A percentile compares a stretch with the other conserved stretches of the same genome.
These are phyloP conservation scores for Octopus sinensis DNA, from an alignment of 1,140 invertebrate species.

Conservation along the genomic window DNA sequence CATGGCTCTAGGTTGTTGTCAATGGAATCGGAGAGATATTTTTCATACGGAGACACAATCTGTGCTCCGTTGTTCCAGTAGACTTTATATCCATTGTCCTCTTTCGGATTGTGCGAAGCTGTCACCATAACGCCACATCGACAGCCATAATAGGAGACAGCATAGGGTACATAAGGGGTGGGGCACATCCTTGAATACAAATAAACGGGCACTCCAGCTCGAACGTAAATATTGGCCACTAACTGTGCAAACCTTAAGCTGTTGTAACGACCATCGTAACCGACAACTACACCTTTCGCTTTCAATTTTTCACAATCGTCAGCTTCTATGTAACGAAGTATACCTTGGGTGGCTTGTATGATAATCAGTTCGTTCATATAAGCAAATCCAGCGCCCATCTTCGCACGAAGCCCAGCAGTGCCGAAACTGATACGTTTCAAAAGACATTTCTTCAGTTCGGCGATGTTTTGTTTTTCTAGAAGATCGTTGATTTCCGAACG, in stretches of 20 bases:
- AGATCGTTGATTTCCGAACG: conserved; percentile 62
- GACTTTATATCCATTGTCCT: conserved; percentile 97
- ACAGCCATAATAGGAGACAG: conserved; percentile 65
- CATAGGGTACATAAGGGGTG: conserved; percentile 90
- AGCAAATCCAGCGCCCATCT: conserved; percentile 87
- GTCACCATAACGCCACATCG: conserved; percentile 91
- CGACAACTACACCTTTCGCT: conserved; percentile 73
- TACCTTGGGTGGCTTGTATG: conserved; percentile 87
- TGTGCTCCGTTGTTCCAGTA: conserved; percentile 95
- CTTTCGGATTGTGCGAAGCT: conserved; percentile 97
- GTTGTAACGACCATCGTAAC: conserved; percentile 92
- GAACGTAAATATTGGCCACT: conserved; percentile 79
- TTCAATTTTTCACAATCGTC: conserved; percentile 56
- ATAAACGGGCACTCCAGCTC: conserved; percentile 75
- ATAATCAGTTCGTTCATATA: conserved; percentile 97
- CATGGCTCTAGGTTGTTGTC: conserved; percentile 73
- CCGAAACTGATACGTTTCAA: conserved; percentile 76
- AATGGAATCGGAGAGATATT: conserved; percentile 79
- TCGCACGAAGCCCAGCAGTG: conserved; percentile 84
- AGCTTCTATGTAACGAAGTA: conserved; percentile 74
- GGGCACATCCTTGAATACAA: conserved; percentile 80
- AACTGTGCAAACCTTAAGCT: conserved; percentile 92
- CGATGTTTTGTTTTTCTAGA: conserved; percentile 58
- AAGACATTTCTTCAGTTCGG: conserved; percentile 63
- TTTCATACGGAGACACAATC: conserved; percentile 90